phyloP scores from a whole-genome alignment of 1,140 invertebrate genomes.

The Lineus longissimus region DNA sequence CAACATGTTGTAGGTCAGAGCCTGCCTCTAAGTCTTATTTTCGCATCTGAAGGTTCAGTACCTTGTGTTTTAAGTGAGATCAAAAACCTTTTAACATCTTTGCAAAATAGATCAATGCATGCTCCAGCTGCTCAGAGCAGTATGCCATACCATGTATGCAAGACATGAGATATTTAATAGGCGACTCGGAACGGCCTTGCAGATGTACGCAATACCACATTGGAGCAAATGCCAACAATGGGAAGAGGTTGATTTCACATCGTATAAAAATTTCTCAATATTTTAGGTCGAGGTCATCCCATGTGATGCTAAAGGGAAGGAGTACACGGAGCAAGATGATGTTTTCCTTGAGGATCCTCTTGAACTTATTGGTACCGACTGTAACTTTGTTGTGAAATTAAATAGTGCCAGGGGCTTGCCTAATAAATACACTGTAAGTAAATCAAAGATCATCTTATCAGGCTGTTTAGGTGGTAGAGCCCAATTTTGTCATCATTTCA shows the following conservation, averaged over 20 bases:
- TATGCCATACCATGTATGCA: no score
- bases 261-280: neutral
- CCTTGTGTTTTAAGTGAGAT: neutral
- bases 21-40: neutral
- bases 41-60: neutral
- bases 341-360: slow-evolving; percentile 56
- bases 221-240: no score
- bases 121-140: no score
- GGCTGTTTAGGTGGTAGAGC: no score
- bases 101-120: no score
- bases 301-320: slow-evolving; percentile 51
- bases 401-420: slow-evolving; percentile 55
- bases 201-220: no score
- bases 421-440: slow-evolving; percentile 56
- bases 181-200: no score
- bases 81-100: no score
- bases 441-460: no score
- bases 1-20: neutral
- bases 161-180: no score
- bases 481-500: no score
- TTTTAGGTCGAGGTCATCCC: slow-evolving; percentile 54
- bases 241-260: no score
- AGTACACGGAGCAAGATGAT: slow-evolving; percentile 57
- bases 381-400: slow-evolving; percentile 58
- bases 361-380: slow-evolving; percentile 53